Evolutionary conservation across 1,140 invertebrate genomes (phyloP).

Genomic region (Goniozus legneri): DNA sequence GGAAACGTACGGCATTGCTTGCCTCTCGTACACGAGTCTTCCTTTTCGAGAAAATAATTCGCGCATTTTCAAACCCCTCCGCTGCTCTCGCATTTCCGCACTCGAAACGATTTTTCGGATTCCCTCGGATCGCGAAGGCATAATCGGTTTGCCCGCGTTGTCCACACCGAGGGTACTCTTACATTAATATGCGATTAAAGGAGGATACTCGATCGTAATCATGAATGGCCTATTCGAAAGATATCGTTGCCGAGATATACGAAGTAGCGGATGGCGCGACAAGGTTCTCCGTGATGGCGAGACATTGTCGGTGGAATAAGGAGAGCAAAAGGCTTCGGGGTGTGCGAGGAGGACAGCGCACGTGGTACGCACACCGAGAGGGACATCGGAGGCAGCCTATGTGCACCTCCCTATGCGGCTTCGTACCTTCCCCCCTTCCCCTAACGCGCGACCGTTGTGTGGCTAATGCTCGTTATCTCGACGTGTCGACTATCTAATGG

Average conservation of each 20-base stretch:
- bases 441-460: constrained; percentile 41
- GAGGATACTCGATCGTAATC: neutral
- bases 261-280: neutral
- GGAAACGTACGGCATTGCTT: constrained; percentile 21
- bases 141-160: neutral
- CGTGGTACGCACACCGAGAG: neutral
- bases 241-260: too few species aligned
- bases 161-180: neutral
- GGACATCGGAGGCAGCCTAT: constrained; percentile 17
- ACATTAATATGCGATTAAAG: neutral
- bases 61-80: too few species aligned
- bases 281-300: too few species aligned
- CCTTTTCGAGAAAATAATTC: too few species aligned
- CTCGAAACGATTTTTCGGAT: constrained; percentile 4
- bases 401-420: constrained; percentile 10
- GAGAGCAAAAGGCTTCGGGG: neutral
- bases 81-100: too few species aligned
- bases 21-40: too few species aligned
- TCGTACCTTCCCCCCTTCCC: neutral
- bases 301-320: neutral
- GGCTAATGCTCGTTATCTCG: constrained; percentile 56
- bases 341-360: neutral
- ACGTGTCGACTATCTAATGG: constrained; percentile 55
- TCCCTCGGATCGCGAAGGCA: neutral
- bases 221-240: neutral